A percentile compares a stretch with the other conserved stretches of the same genome.
Conservation (phyloP, 2,113 vertebrate species). For the Hoplias malabaricus region DNA sequence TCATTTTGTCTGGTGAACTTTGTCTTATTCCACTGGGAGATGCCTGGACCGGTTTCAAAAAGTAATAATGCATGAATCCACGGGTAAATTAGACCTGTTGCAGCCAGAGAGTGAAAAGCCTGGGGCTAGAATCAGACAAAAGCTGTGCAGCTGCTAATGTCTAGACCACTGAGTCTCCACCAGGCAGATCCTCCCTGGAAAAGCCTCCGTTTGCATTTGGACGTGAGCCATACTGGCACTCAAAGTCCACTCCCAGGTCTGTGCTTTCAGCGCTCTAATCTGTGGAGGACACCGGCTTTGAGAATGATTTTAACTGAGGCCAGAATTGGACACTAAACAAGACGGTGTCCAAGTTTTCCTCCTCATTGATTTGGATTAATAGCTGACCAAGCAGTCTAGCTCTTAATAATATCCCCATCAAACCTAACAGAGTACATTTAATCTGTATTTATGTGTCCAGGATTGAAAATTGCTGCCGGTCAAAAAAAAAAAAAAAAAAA, state of each 20-base stretch:
- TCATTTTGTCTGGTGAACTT: too few species aligned
- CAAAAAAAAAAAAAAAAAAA: conserved; percentile 1
- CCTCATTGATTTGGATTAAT: conserved; percentile 10
- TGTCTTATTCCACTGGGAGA: too few species aligned
- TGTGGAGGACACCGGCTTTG: neutral
- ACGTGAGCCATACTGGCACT: neutral
- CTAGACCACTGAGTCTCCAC: conserved; percentile 4
- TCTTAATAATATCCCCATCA: conserved; percentile 2
- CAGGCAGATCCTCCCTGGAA: conserved; percentile 1
- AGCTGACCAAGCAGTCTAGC: conserved; percentile 17
- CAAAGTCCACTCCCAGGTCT: neutral
- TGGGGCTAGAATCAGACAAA: conserved; percentile 28
- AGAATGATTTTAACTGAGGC: neutral
- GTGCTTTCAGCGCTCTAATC: conserved; percentile 14
- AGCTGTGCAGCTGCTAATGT: conserved; percentile 6
- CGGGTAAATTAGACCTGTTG: conserved; percentile 29
- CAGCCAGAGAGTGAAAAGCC: conserved; percentile 4
- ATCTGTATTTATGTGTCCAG: conserved; percentile 10
- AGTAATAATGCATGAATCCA: too few species aligned
- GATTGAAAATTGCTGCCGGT: conserved; percentile 4
- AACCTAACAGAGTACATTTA: conserved; percentile 10
- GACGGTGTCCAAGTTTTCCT: neutral
- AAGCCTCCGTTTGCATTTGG: neutral
- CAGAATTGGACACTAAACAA: neutral
- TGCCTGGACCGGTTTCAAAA: too few species aligned